Evolutionary conservation across 1,140 invertebrate genomes (phyloP).

Genomic region (Heliconius melpomene): DNA sequence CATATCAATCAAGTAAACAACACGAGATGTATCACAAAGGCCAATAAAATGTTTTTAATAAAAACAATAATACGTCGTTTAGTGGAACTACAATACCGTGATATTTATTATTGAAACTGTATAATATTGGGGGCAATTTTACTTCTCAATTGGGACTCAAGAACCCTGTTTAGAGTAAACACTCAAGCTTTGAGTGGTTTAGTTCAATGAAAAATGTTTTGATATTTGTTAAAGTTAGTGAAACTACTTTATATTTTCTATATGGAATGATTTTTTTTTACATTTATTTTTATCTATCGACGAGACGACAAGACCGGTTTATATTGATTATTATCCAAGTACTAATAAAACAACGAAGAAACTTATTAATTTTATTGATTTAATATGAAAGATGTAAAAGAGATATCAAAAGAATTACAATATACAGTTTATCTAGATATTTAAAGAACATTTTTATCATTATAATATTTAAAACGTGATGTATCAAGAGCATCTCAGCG

Average conservation of each 20-base stretch:
- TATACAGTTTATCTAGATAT: not conserved
- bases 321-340: no score
- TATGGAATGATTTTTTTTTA: not conserved
- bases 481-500: constrained; percentile 53
- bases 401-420: not conserved
- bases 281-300: no score
- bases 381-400: no score
- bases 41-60: constrained; percentile 67
- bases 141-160: constrained; percentile 60
- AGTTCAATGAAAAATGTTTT: constrained; percentile 45
- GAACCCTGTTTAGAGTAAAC: constrained; percentile 73
- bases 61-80: constrained; percentile 67
- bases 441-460: not conserved
- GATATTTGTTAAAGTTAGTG: constrained; percentile 44
- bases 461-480: constrained; percentile 25
- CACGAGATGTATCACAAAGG: constrained; percentile 56
- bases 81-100: constrained; percentile 55
- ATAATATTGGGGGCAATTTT: constrained; percentile 63
- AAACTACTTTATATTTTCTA: not conserved
- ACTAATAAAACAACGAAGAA: no score
- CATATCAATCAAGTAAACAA: constrained; percentile 61
- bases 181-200: constrained; percentile 59
- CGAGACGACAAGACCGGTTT: no score
- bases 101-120: constrained; percentile 55
- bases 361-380: no score